These are phyloP conservation scores for Oophaga sylvatica DNA, from an alignment of 2,797 vertebrate genomes.

Conservation along the genomic window DNA sequence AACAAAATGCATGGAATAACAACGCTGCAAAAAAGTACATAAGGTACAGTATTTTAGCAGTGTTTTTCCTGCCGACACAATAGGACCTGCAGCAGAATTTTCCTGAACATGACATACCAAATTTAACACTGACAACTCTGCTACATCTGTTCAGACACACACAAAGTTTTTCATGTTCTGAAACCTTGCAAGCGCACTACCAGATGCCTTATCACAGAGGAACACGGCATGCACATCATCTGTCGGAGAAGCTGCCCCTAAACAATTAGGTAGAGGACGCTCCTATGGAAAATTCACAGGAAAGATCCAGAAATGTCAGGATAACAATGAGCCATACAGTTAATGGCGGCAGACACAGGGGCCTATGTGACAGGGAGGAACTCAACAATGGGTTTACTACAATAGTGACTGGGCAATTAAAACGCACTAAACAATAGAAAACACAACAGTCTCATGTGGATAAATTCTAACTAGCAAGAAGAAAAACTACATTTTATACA, in stretches of 20 bases:
- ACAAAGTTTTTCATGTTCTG: not conserved
- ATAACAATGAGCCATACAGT: constrained; percentile 46
- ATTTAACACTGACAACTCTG: not conserved
- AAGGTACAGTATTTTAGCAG: too few species aligned
- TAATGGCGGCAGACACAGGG: not conserved
- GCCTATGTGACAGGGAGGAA: not conserved
- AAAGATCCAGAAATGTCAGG: constrained; percentile 61
- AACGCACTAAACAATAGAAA: not conserved
- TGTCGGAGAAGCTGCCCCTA: constrained; percentile 64
- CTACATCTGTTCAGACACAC: not conserved
- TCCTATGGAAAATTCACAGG: constrained; percentile 69
- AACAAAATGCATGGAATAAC: too few species aligned
- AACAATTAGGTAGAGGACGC: constrained; percentile 64
- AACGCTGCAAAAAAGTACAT: too few species aligned
- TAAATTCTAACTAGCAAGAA: too few species aligned
- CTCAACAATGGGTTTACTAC: constrained; percentile 6
- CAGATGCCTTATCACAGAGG: constrained; percentile 31
- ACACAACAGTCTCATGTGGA: too few species aligned
- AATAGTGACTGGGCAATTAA: not conserved
- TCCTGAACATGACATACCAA: too few species aligned
- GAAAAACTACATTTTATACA: too few species aligned
- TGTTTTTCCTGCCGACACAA: too few species aligned
- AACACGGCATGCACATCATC: constrained; percentile 44
- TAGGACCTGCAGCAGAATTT: too few species aligned
- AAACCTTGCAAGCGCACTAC: not conserved